Base-by-base conservation (phyloP, 2,113 vertebrate genomes). In the Engystomops pustulosus region DNA sequence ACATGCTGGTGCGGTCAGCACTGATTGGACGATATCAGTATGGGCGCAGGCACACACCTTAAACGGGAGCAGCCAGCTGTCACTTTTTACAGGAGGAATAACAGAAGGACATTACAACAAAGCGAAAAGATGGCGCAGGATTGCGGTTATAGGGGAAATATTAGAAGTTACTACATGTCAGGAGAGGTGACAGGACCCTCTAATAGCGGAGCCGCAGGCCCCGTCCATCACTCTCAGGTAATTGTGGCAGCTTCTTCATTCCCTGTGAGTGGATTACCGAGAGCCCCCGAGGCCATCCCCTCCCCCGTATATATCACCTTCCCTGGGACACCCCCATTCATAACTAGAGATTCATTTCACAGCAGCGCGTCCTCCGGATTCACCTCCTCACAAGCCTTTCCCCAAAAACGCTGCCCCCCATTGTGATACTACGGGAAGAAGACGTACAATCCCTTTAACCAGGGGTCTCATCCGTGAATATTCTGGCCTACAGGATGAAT, bases 261-360 rank as follows among this genome's bases (percentile, higher is more conserved):
- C 7, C 71, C 20, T 74, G 25, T 49, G 38, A 49, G 71, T 49
- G 71, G 25, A 74, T 74, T 74, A 74, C 3, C 18, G 44, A 74
- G 25, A 18, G 23, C 71, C 71, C 71, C 71, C 6, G 71, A 49
- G 45, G 71, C 71, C 11, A n/a, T 18, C 6, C 71, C 44, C 71
- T 49, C 71, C 45, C 45, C 44, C 44, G 44, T 15, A 15, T 49
- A 25, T 30, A 67, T 74, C 23, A 74, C 71, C 71, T 51, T 27
- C 41, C 41, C n/a, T 72, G 70, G 70, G 70, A 72, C 44, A 72
- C 15, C 38, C 38, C 23, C 70, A 47, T 36, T 47, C 38, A 72
- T 72, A 47, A 27, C 70, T 17, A 17, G 18, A n/a, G 70, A 72
- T 72, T 72, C 41, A 44, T 72, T 17, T 45, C 70, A 72, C 70